These are phyloP conservation scores for Epinotia demarniana DNA, from an alignment of 2,888 invertebrate species.

Conservation along the genomic window DNA sequence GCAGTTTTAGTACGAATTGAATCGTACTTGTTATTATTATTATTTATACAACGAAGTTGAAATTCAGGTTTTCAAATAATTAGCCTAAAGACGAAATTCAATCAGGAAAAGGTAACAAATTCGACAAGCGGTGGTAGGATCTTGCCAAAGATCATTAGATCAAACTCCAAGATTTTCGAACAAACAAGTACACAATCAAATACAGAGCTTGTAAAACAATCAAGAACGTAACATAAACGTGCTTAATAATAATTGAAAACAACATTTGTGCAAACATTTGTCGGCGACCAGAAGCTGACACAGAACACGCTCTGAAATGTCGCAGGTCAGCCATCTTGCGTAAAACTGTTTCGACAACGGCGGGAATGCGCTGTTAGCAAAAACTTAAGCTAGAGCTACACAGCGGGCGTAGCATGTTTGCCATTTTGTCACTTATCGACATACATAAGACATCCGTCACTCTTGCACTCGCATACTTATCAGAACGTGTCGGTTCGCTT, in stretches of 20 bases:
- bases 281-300: slow-evolving; percentile 26
- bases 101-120: too few species aligned
- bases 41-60: neutral
- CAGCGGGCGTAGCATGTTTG: neutral
- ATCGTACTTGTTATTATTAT: too few species aligned
- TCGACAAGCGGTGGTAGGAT: too few species aligned
- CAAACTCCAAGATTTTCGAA: neutral
- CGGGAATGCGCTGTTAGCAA: slow-evolving; percentile 26
- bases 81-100: too few species aligned
- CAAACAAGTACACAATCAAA: neutral
- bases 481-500: neutral
- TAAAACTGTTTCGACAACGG: slow-evolving; percentile 35
- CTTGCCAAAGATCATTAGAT: neutral
- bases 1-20: too few species aligned
- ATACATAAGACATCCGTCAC: too few species aligned
- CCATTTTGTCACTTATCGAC: too few species aligned
- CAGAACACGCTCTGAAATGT: slow-evolving; percentile 32
- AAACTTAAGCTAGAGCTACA: slow-evolving; percentile 16
- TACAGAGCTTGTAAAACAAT: slow-evolving; percentile 12
- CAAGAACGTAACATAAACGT: slow-evolving; percentile 19
- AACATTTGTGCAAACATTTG: slow-evolving; percentile 26
- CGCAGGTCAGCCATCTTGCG: slow-evolving; percentile 36
- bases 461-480: too few species aligned
- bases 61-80: neutral
- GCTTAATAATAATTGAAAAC: slow-evolving; percentile 26